Evolutionary conservation across 2,113 vertebrate genomes (phyloP), one percentile per base, ranked within the genome.

Genomic region (Emydura subglobosa): DNA sequence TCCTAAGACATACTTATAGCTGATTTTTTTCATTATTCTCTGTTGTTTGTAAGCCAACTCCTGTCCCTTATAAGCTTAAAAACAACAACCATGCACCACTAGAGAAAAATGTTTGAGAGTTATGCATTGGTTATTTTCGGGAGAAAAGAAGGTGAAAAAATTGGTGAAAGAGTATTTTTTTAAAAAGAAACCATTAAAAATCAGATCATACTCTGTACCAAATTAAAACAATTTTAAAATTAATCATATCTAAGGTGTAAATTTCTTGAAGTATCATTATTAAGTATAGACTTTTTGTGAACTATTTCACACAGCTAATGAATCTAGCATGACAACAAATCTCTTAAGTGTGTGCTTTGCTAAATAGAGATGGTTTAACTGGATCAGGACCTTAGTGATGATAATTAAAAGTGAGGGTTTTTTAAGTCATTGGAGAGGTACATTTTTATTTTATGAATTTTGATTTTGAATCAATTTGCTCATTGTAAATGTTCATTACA

Each of bases 191-290:
- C 11, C 61, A 61, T 78, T 47, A 85, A 47, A 76, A 65, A 19
- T 0, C 39, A 3, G 8, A 25, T 16, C 4, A 0, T 24, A 50
- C 42, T 89, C 89, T 47, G 4, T 6, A 50, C 76, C 34, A 89
- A 57, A 89, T 81, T 87, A 90, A 85, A 7, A 34, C 3, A 31
- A 47, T 8, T 2, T 8, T 14, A 57, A 25, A 1, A 27, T 54
- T 83, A 79, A 92, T 85, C 5, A 91, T 55, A 39, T 25, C 5
- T 0, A 0, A 55, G 53, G 4, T 51, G 72, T 59, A 59, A 22
- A 7, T 8, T 59, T 59, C 57, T 9, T 59, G 25, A 87, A 89
- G 44, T 86, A 88, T 80, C 5, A 39, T 39, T 39, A 87, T 2
- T 34, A 85, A 87, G 80, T 42, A 86, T 88, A 59, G 19, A 59